Percentiles rank a stretch among this genome's conserved stretches.
Conservation (phyloP, 1,140 invertebrate species). For the Hylaeus volcanicus region DNA sequence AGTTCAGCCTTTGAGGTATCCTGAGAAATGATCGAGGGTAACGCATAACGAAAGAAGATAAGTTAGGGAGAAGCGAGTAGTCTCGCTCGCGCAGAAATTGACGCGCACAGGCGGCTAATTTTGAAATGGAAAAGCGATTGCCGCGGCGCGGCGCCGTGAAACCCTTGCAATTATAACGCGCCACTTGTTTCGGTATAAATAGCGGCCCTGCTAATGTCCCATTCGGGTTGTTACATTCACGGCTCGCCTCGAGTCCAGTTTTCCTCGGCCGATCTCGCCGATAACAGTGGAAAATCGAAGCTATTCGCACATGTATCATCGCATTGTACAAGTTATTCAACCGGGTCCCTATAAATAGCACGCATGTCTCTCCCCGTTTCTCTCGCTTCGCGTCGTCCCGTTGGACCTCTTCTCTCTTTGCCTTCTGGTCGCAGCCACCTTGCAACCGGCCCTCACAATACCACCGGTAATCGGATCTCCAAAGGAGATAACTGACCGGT, state of each 20-base stretch:
- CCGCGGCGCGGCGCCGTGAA: not conserved
- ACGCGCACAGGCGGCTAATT: not conserved
- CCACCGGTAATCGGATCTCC: constrained; percentile 29
- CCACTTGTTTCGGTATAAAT: not conserved
- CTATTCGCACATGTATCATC: not conserved
- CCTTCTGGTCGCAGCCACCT: not conserved
- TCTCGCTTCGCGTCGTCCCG: not conserved
- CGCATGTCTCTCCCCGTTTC: not conserved
- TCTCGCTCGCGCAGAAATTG: not conserved
- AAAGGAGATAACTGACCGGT: constrained; percentile 2
- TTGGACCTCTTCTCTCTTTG: not conserved
- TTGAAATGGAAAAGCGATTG: constrained; percentile 5
- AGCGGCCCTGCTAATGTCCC: not conserved
- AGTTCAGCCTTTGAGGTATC: too few relatives aligned
- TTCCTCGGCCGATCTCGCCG: not conserved
- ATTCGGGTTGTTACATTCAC: not conserved
- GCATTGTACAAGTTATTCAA: constrained; percentile 48
- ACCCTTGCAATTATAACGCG: not conserved
- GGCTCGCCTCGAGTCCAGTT: not conserved
- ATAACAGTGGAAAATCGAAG: not conserved
- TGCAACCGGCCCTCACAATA: constrained; percentile 20
- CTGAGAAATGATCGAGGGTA: too few relatives aligned
- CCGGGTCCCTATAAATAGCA: constrained; percentile 59
- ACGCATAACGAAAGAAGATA: too few relatives aligned
- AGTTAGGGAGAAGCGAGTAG: too few relatives aligned